A percentile compares a stretch with the other conserved stretches of the same genome.
phyloP scores from a whole-genome alignment of 2,888 invertebrate genomes.

The Anodontia alba region DNA sequence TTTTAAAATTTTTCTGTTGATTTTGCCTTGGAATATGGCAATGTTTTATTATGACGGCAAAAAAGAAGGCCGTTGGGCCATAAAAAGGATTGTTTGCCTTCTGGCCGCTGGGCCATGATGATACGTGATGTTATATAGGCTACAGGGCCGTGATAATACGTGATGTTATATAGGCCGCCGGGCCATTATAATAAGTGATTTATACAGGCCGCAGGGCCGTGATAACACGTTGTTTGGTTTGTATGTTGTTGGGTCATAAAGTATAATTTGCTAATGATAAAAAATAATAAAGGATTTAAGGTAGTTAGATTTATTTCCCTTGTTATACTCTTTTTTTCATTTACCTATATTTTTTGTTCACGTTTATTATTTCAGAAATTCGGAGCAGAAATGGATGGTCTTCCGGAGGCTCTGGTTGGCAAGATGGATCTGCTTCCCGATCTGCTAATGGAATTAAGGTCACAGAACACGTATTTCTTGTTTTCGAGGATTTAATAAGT shows the following conservation, averaged over 20 bases:
- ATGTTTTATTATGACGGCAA: no score
- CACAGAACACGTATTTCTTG: conserved; percentile 21
- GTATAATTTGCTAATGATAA: neutral
- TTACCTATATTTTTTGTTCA: neutral
- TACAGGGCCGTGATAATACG: no score
- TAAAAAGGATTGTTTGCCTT: no score
- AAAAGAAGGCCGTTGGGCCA: no score
- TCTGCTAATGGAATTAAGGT: conserved; percentile 22
- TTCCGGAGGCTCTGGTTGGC: conserved; percentile 35
- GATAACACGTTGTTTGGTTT: neutral
- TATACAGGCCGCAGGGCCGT: no score
- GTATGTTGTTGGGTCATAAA: neutral
- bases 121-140: no score
- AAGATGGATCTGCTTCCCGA: conserved; percentile 38
- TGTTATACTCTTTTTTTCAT: neutral
- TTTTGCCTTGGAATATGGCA: neutral
- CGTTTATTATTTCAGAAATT: conserved; percentile 38
- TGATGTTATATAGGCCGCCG: neutral
- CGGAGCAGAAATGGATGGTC: conserved; percentile 12
- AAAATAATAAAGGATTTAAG: neutral
- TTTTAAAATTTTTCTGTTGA: neutral
- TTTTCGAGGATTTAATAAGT: conserved; percentile 43
- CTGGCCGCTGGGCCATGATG: no score
- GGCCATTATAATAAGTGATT: no score
- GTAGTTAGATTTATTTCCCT: neutral